A percentile compares a stretch with the other conserved stretches of the same genome.
Conservation (phyloP, 1,140 invertebrate species). For the Hycleus phaleratus region DNA sequence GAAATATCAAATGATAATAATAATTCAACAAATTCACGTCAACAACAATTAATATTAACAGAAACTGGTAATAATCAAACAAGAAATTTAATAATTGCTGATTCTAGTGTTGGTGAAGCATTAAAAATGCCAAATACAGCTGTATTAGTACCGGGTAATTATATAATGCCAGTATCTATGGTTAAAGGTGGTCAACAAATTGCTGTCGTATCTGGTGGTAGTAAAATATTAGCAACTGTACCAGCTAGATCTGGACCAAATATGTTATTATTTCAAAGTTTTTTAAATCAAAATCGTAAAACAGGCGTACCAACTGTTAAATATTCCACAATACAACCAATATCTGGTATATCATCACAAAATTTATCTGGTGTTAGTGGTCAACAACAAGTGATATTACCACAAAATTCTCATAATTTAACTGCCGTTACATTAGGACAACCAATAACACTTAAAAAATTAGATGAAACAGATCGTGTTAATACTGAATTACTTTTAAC, state of each 20-base stretch:
- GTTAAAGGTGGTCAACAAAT: constrained; percentile 63
- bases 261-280: constrained; percentile 48
- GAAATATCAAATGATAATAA: constrained; percentile 33
- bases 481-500: constrained; percentile 35
- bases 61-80: constrained; percentile 33
- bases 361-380: constrained; percentile 31
- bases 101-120: constrained; percentile 46
- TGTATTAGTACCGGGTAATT: constrained; percentile 59
- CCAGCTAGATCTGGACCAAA: constrained; percentile 50
- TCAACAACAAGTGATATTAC: constrained; percentile 34
- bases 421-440: constrained; percentile 35
- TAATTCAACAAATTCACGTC: constrained; percentile 24
- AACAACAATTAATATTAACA: constrained; percentile 33
- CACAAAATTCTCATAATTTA: constrained; percentile 31
- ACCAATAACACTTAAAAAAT: constrained; percentile 36
- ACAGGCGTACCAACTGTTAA: constrained; percentile 43
- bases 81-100: constrained; percentile 51
- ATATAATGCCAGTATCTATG: constrained; percentile 59
- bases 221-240: constrained; percentile 55
- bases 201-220: constrained; percentile 59
- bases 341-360: constrained; percentile 39
- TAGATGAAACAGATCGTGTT: constrained; percentile 28
- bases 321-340: constrained; percentile 43
- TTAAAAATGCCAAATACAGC: constrained; percentile 50
- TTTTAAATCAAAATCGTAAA: constrained; percentile 45